phyloP scores from a whole-genome alignment of 1,140 invertebrate species.

The Paraescarpia echinospica region DNA sequence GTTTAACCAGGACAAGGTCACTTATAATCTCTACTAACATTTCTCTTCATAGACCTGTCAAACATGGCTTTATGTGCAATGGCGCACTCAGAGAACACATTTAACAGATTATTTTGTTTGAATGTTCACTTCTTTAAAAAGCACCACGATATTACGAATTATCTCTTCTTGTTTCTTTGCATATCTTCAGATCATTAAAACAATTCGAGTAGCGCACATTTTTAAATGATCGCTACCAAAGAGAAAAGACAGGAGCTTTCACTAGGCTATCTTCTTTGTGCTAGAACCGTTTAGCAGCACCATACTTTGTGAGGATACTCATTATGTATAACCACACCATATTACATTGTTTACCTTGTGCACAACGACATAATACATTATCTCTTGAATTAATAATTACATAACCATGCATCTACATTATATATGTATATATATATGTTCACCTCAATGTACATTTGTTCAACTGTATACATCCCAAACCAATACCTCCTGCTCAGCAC shows the following conservation, averaged over 20 bases:
- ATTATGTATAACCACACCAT: background rate
- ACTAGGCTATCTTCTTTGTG: background rate
- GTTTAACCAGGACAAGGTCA: background rate
- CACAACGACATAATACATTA: background rate
- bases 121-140: background rate
- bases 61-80: background rate
- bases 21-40: background rate
- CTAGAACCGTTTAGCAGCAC: background rate
- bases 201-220: background rate
- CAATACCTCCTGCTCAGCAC: background rate
- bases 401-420: background rate
- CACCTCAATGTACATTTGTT: background rate
- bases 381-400: background rate
- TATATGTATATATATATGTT: background rate
- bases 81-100: background rate
- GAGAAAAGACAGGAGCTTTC: background rate
- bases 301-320: background rate
- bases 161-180: background rate
- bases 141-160: background rate
- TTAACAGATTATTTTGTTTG: background rate
- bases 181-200: background rate
- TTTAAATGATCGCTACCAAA: background rate
- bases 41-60: background rate
- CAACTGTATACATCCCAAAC: background rate
- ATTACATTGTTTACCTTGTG: background rate